These are phyloP conservation scores for Ophiodon elongatus DNA, from an alignment of 2,113 vertebrate genomes.

Conservation along the genomic window DNA sequence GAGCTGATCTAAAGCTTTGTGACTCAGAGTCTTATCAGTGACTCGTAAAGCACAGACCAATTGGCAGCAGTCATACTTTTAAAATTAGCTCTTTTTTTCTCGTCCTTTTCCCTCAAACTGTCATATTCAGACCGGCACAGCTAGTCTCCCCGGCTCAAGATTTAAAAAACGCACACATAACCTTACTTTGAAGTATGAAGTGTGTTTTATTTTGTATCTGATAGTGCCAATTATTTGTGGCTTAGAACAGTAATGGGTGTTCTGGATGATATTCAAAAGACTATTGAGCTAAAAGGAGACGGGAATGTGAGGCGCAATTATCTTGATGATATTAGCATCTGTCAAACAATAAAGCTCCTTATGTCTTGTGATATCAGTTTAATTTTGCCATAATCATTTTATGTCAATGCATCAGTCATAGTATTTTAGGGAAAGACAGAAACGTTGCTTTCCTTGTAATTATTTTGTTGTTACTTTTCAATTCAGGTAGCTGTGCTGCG, in stretches of 20 bases:
- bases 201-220: slow-evolving; percentile 27
- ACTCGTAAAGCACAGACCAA: neutral
- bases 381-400: neutral
- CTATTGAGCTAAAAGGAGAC: neutral
- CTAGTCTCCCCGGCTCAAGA: neutral
- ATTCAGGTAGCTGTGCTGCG: neutral
- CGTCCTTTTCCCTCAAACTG: neutral
- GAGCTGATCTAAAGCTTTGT: neutral
- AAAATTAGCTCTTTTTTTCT: neutral
- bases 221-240: slow-evolving; percentile 17
- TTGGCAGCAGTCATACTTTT: neutral
- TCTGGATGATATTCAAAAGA: neutral
- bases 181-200: slow-evolving; percentile 11
- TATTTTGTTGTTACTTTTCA: neutral
- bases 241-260: neutral
- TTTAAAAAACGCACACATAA: neutral
- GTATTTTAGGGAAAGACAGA: neutral
- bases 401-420: neutral
- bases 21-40: neutral
- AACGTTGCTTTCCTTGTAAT: neutral
- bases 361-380: neutral
- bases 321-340: neutral
- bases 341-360: neutral
- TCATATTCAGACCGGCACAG: neutral
- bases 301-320: neutral